Base-by-base conservation (phyloP, 2,113 vertebrate genomes). In the Lipotes vexillifer region DNA sequence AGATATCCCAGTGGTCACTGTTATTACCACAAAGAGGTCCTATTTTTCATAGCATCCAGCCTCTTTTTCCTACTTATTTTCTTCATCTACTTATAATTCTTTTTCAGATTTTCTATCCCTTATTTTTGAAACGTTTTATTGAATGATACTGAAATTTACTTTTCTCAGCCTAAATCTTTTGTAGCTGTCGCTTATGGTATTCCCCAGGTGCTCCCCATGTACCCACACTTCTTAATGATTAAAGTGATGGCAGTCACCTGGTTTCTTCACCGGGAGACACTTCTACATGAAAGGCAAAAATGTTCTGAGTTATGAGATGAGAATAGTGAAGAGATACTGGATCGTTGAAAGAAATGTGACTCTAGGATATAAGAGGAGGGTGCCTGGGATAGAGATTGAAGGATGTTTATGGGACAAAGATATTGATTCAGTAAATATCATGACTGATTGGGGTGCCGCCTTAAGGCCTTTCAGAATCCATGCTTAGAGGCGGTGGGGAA, bases 71-170 rank as follows among this genome's bases (percentile, higher is more conserved):
- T 95, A 27, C 59, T 83, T 80, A 25, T 77, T 96, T 90, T 20
- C 33, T 80, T 96, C 23, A 71, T 52, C 52, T 85, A 10, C 49
- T 74, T 92, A 7, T 57, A 57, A 29, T 94, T 97, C 72, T 46
- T 85, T 72, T 66, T 83, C 49, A 75, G 49, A 72, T 59, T 84
- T 89, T 82, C 18, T 92, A 66, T 59, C 21, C 36, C 59, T 96
- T 96, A 72, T 77, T 97, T 96, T 86, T 89, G 18, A 96, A 89
- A 49, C 36, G 63, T 92, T 96, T 96, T 63, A 88, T 80, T 93
- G 44, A 83, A 2, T 31, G 63, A 63, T 86, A 72, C 13, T 69
- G 17, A 88, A 82, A 81, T 69, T 46, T 71, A 65, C 63, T 96
- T 95, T 96, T 81, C 74, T 88, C 59, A 61, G 31, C 18, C 52